Base-by-base conservation (phyloP, 1,140 invertebrate species). In the Myzus persicae region DNA sequence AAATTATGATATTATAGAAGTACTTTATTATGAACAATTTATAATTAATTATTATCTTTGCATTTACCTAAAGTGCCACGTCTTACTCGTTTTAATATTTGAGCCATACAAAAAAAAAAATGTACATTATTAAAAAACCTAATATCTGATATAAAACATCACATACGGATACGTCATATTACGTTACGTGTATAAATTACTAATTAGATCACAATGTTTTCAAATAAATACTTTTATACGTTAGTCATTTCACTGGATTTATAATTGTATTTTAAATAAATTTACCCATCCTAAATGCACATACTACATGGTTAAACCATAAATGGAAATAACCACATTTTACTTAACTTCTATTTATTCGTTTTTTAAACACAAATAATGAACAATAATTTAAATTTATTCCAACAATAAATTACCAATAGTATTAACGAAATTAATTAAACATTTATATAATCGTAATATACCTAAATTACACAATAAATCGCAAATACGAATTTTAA, bases 251-350 rank as follows among this genome's bases (percentile, higher is more conserved):
- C 42, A 46, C 31, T n/a, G 84, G 14, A 46, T 18, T n/a, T 67
- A 67, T 67, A 67, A n/a, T n/a, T 38, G 26, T 89, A 89, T 89
- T 54, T 51, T 89, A 89, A 89, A 54, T 89, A 38, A 26, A 89
- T 88, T 88, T 46, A 1, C 22, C n/a, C 2, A 1, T 90, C 38
- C 51, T n/a, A 31, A 90, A 40, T 11, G 42, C 38, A 42, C 51
- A 42, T 90, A n/a, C n/a, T 26, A 11, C 24, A 20, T 26, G 24
- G 22, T 90, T 38, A 20, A 38, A 89, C n/a, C n/a, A 14, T 24
- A 36, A 8, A 22, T 31, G 11, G 42, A 31, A 5, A 31, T 36
- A 51, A 46, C 11, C 26, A 42, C 42, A 4, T 87, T 87, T 87
- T n/a, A 87, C 1, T 5, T 14, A 85, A 44, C 22, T 85, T 31